Evolutionary conservation across 2,797 vertebrate genomes (phyloP), one percentile per base, ranked within the genome.

Genomic region (Rachycentron canadum): DNA sequence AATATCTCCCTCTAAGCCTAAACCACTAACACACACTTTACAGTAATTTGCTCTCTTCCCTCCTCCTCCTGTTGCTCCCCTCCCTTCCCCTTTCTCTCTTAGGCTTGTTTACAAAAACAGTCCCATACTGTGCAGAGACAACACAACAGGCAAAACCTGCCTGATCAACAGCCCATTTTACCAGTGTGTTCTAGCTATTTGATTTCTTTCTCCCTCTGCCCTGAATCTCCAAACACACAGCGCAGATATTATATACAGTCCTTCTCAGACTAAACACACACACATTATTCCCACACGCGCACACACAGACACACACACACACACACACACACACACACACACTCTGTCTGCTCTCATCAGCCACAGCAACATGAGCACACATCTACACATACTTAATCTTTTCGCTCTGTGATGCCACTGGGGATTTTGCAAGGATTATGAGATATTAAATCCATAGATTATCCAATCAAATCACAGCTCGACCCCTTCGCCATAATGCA

Each of bases 361-460:
- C 79, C 89, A 86, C 79, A 77, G 81, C 79, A 16, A 78, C 85
- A 84, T 50, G 78, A 86, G 76, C 67, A 70, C 89, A 85, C 86
- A 88, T 85, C 86, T 73, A 88, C 87, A 80, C 82, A 73, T 69
- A 78, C 76, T 85, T 93, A 93, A 93, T 92, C 92, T 91, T 85
- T 77, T 71, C 66, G 49, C 83, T 84, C 90, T 84, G 77, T 84
- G 85, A 87, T 87, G 87, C 89, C 68, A 16, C 50, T 49, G 81
- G 88, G 91, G 92, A 91, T 95, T 95, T 93, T 40, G 38, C 57
- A 25, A 17, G 92, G 94, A 95, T 95, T 95, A 94, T 86, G 79
- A 89, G 90, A 94, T 94, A 95, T 94, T 95, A 94, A 95, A 95
- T 92, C 92, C 93, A 94, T 92, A 95, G 94, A 95, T 95, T 93